A percentile compares a stretch with the other conserved stretches of the same genome.
Evolutionary conservation across 2,113 vertebrate species (phyloP).

Genomic region (Grus americana): DNA sequence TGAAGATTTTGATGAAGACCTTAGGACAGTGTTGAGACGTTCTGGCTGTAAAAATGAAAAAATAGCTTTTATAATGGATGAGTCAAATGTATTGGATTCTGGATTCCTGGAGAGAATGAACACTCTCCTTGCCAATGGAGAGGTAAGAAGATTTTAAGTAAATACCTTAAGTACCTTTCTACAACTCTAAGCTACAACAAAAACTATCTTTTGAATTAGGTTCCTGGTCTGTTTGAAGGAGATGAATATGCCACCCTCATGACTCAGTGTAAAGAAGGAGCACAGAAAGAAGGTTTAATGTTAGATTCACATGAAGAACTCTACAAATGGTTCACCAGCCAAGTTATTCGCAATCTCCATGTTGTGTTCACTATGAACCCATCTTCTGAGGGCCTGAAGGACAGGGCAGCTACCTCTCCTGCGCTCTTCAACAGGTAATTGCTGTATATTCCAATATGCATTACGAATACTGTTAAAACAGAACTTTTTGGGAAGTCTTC

Average conservation of each 20-base stretch:
- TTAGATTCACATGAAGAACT: conserved; percentile 97
- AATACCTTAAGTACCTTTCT: not conserved
- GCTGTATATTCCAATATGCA: not conserved
- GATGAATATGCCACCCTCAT: conserved; percentile 97
- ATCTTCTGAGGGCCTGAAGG: conserved; percentile 97
- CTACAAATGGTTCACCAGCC: conserved; percentile 99
- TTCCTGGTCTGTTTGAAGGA: conserved; percentile 97
- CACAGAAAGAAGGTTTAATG: conserved; percentile 98
- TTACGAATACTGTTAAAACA: not conserved
- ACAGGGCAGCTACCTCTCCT: conserved; percentile 95
- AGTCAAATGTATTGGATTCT: conserved; percentile 96
- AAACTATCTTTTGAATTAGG: conserved; percentile 70
- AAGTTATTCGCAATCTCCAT: conserved; percentile 98
- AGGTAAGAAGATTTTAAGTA: conserved; percentile 73
- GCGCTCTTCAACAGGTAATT: conserved; percentile 97
- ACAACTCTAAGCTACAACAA: not conserved
- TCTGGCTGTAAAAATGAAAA: conserved; percentile 99
- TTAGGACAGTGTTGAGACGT: conserved; percentile 93
- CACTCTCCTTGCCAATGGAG: conserved; percentile 95
- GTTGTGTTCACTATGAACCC: conserved; percentile 99
- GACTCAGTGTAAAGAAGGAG: conserved; percentile 98
- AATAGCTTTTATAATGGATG: conserved; percentile 99
- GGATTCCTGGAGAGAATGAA: conserved; percentile 99
- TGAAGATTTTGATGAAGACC: conserved; percentile 97
- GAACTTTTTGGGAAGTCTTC: not conserved